Percentiles rank a stretch among this genome's conserved stretches.
These are phyloP conservation scores for Lordiphosa collinella DNA, from an alignment of 1,140 invertebrate species.

Conservation along the genomic window DNA sequence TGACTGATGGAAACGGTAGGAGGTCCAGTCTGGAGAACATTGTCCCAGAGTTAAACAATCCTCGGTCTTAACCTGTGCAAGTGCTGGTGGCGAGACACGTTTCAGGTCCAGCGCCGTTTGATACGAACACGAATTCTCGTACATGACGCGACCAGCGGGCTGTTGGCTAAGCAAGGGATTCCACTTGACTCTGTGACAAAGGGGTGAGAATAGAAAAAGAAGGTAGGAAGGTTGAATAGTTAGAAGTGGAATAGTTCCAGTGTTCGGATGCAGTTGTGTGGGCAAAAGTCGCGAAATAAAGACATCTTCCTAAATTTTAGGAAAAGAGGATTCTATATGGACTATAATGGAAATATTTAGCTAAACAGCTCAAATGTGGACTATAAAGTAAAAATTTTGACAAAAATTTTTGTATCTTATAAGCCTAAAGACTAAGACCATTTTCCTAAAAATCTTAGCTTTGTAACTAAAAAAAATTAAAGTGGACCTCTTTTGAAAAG, in stretches of 20 bases:
- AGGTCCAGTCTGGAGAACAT: conserved; percentile 84
- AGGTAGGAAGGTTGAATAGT: background rate
- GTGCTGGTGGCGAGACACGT: conserved; percentile 82
- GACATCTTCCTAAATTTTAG: too few relatives aligned
- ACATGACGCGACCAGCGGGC: conserved; percentile 82
- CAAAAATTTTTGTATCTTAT: too few relatives aligned
- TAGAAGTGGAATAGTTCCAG: background rate
- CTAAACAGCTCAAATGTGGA: too few relatives aligned
- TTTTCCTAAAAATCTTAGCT: too few relatives aligned
- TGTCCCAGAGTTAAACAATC: conserved; percentile 81
- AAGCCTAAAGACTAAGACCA: too few relatives aligned
- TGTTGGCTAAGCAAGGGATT: conserved; percentile 66
- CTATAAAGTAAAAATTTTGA: too few relatives aligned
- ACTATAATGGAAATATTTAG: too few relatives aligned
- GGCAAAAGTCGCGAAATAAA: too few relatives aligned
- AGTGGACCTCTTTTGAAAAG: too few relatives aligned
- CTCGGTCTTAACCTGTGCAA: conserved; percentile 82
- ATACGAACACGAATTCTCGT: conserved; percentile 94
- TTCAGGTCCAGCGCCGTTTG: conserved; percentile 91
- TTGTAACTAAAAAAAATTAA: too few relatives aligned
- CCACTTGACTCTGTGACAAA: conserved; percentile 67
- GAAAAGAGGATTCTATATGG: too few relatives aligned
- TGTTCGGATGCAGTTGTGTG: too few relatives aligned
- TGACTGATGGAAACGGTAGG: conserved; percentile 87
- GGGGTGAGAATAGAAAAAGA: background rate